phyloP scores from a whole-genome alignment of 2,113 vertebrate genomes.

The Aegithalos caudatus region DNA sequence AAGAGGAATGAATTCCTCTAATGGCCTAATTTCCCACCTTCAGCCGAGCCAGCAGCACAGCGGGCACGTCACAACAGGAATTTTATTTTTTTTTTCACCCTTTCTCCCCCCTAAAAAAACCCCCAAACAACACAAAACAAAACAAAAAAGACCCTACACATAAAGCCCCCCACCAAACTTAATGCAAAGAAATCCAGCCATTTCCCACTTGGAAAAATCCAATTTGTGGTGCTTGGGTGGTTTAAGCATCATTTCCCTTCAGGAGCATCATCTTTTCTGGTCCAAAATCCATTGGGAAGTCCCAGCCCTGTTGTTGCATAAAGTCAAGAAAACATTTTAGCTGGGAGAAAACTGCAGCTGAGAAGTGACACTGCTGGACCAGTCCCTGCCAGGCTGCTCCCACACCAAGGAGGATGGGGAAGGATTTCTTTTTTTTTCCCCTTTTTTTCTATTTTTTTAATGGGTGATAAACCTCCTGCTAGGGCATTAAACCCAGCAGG shows the following conservation, averaged over 20 bases:
- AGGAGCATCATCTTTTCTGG: not conserved
- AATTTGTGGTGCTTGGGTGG: not conserved
- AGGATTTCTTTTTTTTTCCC: not conserved
- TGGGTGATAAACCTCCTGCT: slow-evolving; percentile 47
- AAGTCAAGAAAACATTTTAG: not conserved
- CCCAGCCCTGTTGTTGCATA: not conserved
- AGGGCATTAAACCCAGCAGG: not conserved
- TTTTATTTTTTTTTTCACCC: not conserved
- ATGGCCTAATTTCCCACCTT: slow-evolving; percentile 77
- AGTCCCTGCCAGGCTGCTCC: not conserved
- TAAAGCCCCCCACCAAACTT: not conserved
- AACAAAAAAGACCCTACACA: not conserved
- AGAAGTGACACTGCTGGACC: not conserved
- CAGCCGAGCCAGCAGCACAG: slow-evolving; percentile 48
- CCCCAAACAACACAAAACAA: not conserved
- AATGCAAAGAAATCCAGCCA: not conserved
- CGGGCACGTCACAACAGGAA: not conserved
- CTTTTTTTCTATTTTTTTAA: not conserved
- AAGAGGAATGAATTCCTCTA: slow-evolving; percentile 83
- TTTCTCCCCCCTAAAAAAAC: not conserved
- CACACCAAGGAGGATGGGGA: not conserved
- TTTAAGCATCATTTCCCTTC: not conserved
- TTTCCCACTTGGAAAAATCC: not conserved
- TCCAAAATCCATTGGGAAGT: not conserved
- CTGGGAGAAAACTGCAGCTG: not conserved